Percentiles rank a stretch among this genome's conserved stretches.
phyloP scores from a whole-genome alignment of 2,888 invertebrate species.

The Parnassius smintheus region DNA sequence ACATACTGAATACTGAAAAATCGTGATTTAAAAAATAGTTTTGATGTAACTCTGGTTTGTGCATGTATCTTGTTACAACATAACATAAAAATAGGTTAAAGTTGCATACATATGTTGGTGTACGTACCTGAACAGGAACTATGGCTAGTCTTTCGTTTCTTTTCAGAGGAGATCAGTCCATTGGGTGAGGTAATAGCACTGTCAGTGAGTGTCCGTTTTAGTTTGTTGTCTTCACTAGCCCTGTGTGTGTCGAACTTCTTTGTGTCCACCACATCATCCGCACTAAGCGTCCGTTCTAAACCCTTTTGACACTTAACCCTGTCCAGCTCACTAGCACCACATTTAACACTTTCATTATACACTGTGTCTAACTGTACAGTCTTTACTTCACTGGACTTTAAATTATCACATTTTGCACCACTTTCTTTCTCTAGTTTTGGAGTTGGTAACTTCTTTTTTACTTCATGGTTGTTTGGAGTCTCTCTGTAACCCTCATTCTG shows the following conservation, averaged over 20 bases:
- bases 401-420: slow-evolving; percentile 66
- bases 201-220: slow-evolving; percentile 74
- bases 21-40: too few relatives aligned
- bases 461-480: slow-evolving; percentile 64
- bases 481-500: slow-evolving; percentile 78
- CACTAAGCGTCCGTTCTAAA: slow-evolving; percentile 69
- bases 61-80: slow-evolving; percentile 14
- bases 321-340: slow-evolving; percentile 69
- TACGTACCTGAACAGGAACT: slow-evolving; percentile 76
- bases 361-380: slow-evolving; percentile 62
- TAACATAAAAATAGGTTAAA: slow-evolving; percentile 7
- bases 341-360: slow-evolving; percentile 53
- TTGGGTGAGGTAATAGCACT: slow-evolving; percentile 77
- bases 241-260: slow-evolving; percentile 34
- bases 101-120: slow-evolving; percentile 33
- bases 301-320: slow-evolving; percentile 63
- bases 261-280: slow-evolving; percentile 42
- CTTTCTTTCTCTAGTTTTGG: slow-evolving; percentile 59
- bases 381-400: slow-evolving; percentile 61
- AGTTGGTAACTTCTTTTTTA: slow-evolving; percentile 71
- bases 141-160: slow-evolving; percentile 83
- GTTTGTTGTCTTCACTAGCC: slow-evolving; percentile 45
- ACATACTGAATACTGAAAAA: too few relatives aligned
- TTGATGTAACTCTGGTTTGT: slow-evolving; percentile 9
- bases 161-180: slow-evolving; percentile 82